Percentiles rank a stretch among this genome's conserved stretches.
phyloP scores from a whole-genome alignment of 2,888 invertebrate species.

The Drosophila cracens region DNA sequence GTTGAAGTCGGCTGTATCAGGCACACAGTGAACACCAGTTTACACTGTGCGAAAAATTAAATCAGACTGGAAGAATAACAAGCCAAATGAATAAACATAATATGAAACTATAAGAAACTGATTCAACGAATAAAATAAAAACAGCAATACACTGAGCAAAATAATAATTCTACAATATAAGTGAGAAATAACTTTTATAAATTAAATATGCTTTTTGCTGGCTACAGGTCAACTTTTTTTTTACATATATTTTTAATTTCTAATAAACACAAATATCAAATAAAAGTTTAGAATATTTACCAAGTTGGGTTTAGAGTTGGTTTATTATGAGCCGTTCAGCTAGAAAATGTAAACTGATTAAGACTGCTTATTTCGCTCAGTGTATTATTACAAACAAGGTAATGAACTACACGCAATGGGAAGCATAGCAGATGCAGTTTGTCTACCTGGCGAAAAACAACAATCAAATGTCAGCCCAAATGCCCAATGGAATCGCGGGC shows the following conservation, averaged over 20 bases:
- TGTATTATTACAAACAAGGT: slow-evolving; percentile 49
- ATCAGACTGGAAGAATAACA: not conserved
- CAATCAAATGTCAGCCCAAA: slow-evolving; percentile 58
- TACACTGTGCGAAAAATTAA: slow-evolving; percentile 32
- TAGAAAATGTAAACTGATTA: rapidly evolving
- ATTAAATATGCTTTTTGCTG: not conserved
- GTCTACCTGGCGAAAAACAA: slow-evolving; percentile 44
- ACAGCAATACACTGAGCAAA: not conserved
- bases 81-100: not conserved
- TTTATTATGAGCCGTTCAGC: not conserved
- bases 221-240: not conserved
- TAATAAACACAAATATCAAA: not conserved
- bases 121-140: not conserved
- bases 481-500: slow-evolving; percentile 34
- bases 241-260: not conserved
- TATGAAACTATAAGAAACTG: not conserved
- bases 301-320: not conserved
- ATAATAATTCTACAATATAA: not conserved
- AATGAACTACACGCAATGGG: slow-evolving; percentile 80
- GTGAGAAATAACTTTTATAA: not conserved
- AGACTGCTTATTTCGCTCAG: slow-evolving; percentile 20
- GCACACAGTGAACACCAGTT: slow-evolving; percentile 55
- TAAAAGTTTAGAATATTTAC: not conserved
- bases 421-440: slow-evolving; percentile 75
- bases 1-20: slow-evolving; percentile 17